These are phyloP conservation scores for Myanophis thanlyinensis DNA, from an alignment of 2,113 vertebrate species.

Conservation along the genomic window DNA sequence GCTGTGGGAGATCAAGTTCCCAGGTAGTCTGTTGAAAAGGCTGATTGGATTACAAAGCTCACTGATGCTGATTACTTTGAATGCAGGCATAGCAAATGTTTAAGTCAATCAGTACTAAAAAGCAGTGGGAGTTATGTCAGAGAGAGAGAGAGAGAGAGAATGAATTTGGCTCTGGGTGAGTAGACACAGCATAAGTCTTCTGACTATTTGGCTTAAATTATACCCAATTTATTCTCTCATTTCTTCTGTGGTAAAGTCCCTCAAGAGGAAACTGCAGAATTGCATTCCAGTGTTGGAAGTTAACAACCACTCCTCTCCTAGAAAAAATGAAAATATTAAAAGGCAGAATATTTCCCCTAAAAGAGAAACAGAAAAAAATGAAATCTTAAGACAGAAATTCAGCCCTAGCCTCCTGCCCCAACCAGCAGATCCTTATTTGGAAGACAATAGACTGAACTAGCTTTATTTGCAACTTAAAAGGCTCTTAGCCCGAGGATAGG, in stretches of 20 bases:
- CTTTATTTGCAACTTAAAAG: too few relatives aligned
- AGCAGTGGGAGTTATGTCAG: not conserved
- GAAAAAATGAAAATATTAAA: too few relatives aligned
- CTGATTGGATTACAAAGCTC: not conserved
- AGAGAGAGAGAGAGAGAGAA: not conserved
- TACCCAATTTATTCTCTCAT: not conserved
- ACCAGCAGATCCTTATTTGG: too few relatives aligned
- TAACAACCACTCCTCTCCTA: too few relatives aligned
- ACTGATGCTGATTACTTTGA: not conserved
- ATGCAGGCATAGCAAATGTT: not conserved
- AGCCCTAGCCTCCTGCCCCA: too few relatives aligned
- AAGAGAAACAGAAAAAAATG: too few relatives aligned
- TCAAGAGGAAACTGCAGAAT: not conserved
- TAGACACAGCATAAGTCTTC: not conserved
- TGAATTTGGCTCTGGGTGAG: not conserved
- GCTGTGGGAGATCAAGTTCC: not conserved
- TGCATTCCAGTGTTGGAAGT: too few relatives aligned
- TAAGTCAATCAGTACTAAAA: not conserved
- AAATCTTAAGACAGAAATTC: too few relatives aligned
- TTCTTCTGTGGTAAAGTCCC: not conserved
- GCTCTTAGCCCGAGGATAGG: too few relatives aligned
- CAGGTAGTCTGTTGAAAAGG: not conserved
- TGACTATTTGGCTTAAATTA: not conserved
- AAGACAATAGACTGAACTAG: too few relatives aligned
- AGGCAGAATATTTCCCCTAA: too few relatives aligned